Evolutionary conservation across 2,888 invertebrate genomes (phyloP), one percentile per base, ranked within the genome.

Genomic region (Drosophila percnosoma): DNA sequence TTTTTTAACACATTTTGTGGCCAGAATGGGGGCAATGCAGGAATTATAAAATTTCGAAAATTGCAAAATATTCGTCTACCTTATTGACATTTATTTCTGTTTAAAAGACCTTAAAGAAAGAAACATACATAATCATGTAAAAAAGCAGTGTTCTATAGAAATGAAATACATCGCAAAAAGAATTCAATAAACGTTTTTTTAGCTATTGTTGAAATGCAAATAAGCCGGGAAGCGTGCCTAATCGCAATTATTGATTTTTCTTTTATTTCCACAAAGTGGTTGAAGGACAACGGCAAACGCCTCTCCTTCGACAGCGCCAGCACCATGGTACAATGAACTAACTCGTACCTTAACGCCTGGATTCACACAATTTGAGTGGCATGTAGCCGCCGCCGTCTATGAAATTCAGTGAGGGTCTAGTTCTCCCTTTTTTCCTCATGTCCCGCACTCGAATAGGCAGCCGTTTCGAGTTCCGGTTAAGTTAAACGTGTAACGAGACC

Each of bases 341-440:
- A 87, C 88, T 89, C 86, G 87, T 89, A 85, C 88, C 87, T 89
- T 88, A 87, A 87, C 90, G 87, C 88, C 90, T 89, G 88, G 90
- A 86, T 87, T 87, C 87, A 87, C 87, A 89, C 90, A 87, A 87
- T 87, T 87, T 87, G 87, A 89, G 86, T 85, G 75, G 59, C 87
- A 82, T 89, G 88, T 87, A 87, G 86, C 74, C 71, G 88, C 74
- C 69, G 80, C 57, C 62, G 78, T 78, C 83, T 85, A 85, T 89
- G 86, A 87, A 89, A 89, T 89, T 89, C 89, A 87, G 60, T 82
- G 45, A 59, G 58, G 68, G 65, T 42, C 45, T 42, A 55, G 42
- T 53, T 36, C 60, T 10, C 29, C 57, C n/a, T 2, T 42, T 4
- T 27, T 34, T 27, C 24, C n/a, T 33, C 38, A 33, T 58, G 31